phyloP scores from a whole-genome alignment of 1,140 invertebrate genomes.

The Trypoxylus dichotomus region DNA sequence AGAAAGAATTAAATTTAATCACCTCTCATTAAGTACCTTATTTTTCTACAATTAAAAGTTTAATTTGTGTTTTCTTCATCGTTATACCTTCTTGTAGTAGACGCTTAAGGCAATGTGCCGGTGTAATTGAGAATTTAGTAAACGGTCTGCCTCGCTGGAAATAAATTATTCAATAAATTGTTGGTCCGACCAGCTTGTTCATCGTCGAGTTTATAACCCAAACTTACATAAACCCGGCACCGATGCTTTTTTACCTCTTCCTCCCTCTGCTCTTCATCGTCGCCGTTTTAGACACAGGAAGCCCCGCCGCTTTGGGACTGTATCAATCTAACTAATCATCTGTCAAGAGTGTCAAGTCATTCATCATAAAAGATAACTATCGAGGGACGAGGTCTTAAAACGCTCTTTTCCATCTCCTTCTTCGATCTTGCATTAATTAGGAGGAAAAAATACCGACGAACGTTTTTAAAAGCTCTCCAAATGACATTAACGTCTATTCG shows the following conservation, averaged over 20 bases:
- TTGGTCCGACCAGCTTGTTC: background rate
- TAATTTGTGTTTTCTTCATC: background rate
- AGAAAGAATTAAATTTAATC: background rate
- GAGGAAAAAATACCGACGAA: slow-evolving; percentile 4
- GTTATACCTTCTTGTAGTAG: background rate
- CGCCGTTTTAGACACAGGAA: slow-evolving; percentile 1
- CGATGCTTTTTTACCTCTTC: background rate
- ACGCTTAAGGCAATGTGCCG: background rate
- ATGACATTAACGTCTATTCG: background rate
- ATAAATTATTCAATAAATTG: slow-evolving; percentile 16
- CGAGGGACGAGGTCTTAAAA: background rate
- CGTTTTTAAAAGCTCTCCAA: background rate
- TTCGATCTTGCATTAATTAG: slow-evolving; percentile 4
- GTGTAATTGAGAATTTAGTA: background rate
- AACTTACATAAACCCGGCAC: background rate
- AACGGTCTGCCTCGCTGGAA: background rate
- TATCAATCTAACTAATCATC: slow-evolving; percentile 16
- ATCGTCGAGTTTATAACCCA: background rate
- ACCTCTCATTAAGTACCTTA: background rate
- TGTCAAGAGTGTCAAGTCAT: slow-evolving; percentile 18
- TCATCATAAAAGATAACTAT: slow-evolving; percentile 23
- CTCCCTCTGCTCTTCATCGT: background rate
- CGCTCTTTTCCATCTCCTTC: background rate
- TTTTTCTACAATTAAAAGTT: background rate
- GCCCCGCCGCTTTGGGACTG: slow-evolving; percentile 10